A percentile compares a stretch with the other conserved stretches of the same genome.
Evolutionary conservation across 2,888 invertebrate species (phyloP).

Genomic region (Venustoraphidia nigricollis): DNA sequence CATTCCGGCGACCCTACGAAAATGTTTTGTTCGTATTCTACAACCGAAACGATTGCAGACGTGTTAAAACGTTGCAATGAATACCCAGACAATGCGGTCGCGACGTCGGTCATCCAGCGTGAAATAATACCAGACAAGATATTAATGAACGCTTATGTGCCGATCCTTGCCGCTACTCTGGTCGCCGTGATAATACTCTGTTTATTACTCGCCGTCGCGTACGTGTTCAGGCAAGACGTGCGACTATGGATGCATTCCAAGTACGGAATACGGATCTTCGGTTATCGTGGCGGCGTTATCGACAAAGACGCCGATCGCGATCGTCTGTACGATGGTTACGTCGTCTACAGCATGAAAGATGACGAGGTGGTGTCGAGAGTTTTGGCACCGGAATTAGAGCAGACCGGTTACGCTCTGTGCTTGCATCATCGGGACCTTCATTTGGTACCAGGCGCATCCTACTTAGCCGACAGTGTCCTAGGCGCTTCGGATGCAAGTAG

Average conservation of each 20-base stretch:
- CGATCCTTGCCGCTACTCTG: conserved; percentile 54
- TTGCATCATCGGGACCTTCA: conserved; percentile 49
- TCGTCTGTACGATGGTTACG: conserved; percentile 64
- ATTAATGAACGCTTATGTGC: conserved; percentile 55
- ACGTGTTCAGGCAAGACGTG: conserved; percentile 62
- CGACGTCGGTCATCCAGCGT: conserved; percentile 34
- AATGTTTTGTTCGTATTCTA: conserved; percentile 48
- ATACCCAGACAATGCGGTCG: conserved; percentile 45
- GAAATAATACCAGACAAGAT: conserved; percentile 43
- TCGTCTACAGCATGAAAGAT: conserved; percentile 73
- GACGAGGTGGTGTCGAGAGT: conserved; percentile 53
- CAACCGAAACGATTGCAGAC: conserved; percentile 34
- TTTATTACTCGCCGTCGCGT: conserved; percentile 49
- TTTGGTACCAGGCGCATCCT: conserved; percentile 42
- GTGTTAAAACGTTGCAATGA: conserved; percentile 45
- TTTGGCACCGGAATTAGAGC: conserved; percentile 59
- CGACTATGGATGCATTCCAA: conserved; percentile 64
- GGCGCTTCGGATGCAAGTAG: conserved; percentile 47
- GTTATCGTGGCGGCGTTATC: conserved; percentile 37
- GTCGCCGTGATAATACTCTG: conserved; percentile 53
- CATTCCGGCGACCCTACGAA: conserved; percentile 51
- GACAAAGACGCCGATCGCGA: conserved; percentile 29
- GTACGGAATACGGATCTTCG: conserved; percentile 61
- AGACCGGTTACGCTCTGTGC: conserved; percentile 49
- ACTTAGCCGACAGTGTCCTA: conserved; percentile 43